Evolutionary conservation across 2,888 invertebrate species (phyloP).

Genomic region (Ypsolopha sequella): DNA sequence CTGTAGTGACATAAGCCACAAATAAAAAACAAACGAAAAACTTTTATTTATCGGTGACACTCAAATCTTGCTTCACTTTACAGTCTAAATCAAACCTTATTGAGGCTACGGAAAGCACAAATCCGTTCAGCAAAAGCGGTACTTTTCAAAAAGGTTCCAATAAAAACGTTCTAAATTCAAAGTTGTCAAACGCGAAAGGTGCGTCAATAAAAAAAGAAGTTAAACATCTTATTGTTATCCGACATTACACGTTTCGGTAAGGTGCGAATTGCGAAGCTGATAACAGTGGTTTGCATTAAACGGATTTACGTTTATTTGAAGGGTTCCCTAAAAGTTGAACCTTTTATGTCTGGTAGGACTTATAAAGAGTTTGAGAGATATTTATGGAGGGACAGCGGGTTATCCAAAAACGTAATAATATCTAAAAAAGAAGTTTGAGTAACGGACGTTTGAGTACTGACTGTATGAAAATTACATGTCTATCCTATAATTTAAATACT

Average conservation of each 20-base stretch:
- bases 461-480: no score
- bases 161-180: constrained; percentile 61
- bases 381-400: neutral
- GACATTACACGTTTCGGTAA: constrained; percentile 41
- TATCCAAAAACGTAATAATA: neutral
- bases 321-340: neutral
- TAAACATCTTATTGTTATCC: constrained; percentile 55
- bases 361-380: neutral
- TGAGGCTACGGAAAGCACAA: constrained; percentile 8
- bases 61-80: constrained; percentile 20
- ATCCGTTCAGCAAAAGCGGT: constrained; percentile 6
- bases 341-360: neutral
- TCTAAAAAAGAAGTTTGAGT: neutral
- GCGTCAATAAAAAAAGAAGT: constrained; percentile 64
- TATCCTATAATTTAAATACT: no score
- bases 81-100: constrained; percentile 22
- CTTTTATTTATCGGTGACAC: constrained; percentile 56
- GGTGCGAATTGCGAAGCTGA: constrained; percentile 1
- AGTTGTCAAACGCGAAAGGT: constrained; percentile 63
- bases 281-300: neutral
- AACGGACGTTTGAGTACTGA: no score
- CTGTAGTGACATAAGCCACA: neutral
- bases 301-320: neutral
- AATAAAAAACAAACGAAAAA: constrained; percentile 31
- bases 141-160: constrained; percentile 21